A percentile compares a stretch with the other conserved stretches of the same genome.
Conservation (phyloP, 1,140 invertebrate genomes). For the Saxidomus purpurata region DNA sequence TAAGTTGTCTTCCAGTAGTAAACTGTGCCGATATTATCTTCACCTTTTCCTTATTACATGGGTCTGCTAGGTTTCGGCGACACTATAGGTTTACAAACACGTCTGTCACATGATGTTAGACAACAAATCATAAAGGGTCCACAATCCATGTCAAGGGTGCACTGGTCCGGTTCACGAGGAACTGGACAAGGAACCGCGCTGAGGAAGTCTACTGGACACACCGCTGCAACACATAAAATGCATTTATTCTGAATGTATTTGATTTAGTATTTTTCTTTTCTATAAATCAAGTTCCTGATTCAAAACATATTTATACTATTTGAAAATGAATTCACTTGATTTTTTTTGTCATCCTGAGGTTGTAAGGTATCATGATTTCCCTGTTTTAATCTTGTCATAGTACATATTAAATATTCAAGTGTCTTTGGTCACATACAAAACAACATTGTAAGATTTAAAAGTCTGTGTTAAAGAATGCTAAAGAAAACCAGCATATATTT, state of each 20-base stretch:
- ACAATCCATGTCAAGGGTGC: conserved; percentile 46
- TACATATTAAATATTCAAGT: too few species aligned
- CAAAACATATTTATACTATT: background rate
- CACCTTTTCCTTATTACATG: conserved; percentile 13
- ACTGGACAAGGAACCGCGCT: conserved; percentile 26
- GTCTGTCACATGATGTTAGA: conserved; percentile 42
- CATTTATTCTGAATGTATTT: too few species aligned
- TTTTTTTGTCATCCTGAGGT: too few species aligned
- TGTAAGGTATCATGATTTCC: too few species aligned
- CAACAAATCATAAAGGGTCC: conserved; percentile 53
- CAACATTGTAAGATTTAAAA: too few species aligned
- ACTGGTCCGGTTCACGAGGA: conserved; percentile 19
- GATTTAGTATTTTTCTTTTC: too few species aligned
- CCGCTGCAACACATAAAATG: background rate
- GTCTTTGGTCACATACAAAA: too few species aligned
- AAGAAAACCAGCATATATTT: too few species aligned
- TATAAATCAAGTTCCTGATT: background rate
- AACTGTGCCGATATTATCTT: too few species aligned
- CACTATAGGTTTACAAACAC: conserved; percentile 48
- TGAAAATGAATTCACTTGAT: background rate
- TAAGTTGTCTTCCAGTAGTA: too few species aligned
- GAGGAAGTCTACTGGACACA: conserved; percentile 35
- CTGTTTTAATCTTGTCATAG: too few species aligned
- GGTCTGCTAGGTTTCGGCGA: conserved; percentile 47
- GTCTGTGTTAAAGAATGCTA: too few species aligned